Percentiles rank a stretch among this genome's conserved stretches.
phyloP scores from a whole-genome alignment of 2,888 invertebrate genomes.

The Isoperla grammatica region DNA sequence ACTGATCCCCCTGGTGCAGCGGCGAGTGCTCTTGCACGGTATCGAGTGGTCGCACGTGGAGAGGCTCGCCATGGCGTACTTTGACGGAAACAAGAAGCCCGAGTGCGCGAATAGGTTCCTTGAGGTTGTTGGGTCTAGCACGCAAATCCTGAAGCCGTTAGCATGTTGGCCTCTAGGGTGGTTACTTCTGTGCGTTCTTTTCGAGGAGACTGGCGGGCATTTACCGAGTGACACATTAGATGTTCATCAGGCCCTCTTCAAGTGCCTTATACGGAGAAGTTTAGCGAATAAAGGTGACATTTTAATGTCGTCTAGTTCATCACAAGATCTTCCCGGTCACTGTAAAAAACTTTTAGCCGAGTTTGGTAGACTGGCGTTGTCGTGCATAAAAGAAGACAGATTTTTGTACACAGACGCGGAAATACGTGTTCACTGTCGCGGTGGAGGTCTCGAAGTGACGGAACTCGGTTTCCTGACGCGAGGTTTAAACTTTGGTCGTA shows the following conservation, averaged over 20 bases:
- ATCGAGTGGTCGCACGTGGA: slow-evolving; percentile 49
- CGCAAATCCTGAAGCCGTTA: slow-evolving; percentile 43
- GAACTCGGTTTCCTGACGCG: slow-evolving; percentile 46
- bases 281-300: slow-evolving; percentile 36
- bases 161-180: slow-evolving; percentile 51
- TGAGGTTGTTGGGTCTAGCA: slow-evolving; percentile 27
- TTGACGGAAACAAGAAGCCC: slow-evolving; percentile 35
- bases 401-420: slow-evolving; percentile 48
- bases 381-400: slow-evolving; percentile 46
- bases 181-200: slow-evolving; percentile 49
- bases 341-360: slow-evolving; percentile 48
- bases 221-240: slow-evolving; percentile 44
- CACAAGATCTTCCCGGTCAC: slow-evolving; percentile 42
- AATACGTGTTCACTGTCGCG: slow-evolving; percentile 44
- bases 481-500: slow-evolving; percentile 43
- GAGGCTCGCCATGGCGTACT: slow-evolving; percentile 46
- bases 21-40: slow-evolving; percentile 47
- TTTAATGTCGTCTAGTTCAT: slow-evolving; percentile 6
- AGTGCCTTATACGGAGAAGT: slow-evolving; percentile 45
- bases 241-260: slow-evolving; percentile 44
- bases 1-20: slow-evolving; percentile 45
- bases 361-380: slow-evolving; percentile 48
- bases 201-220: slow-evolving; percentile 45
- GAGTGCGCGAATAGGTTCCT: slow-evolving; percentile 29
- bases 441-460: slow-evolving; percentile 36